Conservation (phyloP, 2,113 vertebrate species). For the Triplophysa siluroides region DNA sequence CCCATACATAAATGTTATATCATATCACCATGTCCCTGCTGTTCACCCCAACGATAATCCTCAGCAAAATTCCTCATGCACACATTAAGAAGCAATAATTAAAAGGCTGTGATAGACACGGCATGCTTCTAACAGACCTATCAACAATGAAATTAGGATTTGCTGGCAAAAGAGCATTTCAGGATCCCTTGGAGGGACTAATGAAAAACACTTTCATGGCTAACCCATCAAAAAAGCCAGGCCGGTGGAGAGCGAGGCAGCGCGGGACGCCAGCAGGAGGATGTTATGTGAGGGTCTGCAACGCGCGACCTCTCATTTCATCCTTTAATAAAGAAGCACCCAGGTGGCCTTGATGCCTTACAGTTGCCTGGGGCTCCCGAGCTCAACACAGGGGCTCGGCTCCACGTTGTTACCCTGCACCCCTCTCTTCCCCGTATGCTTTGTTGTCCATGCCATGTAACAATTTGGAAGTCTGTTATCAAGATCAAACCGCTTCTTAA, state of each 20-base stretch:
- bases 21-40: too few relatives aligned
- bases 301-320: slow-evolving; percentile 80
- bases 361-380: slow-evolving; percentile 71
- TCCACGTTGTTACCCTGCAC: slow-evolving; percentile 58
- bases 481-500: slow-evolving; percentile 56
- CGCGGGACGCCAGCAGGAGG: slow-evolving; percentile 69
- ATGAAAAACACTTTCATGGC: slow-evolving; percentile 79
- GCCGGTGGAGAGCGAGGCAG: slow-evolving; percentile 37
- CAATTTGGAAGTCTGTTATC: slow-evolving; percentile 58
- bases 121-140: slow-evolving; percentile 73
- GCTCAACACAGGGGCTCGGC: slow-evolving; percentile 67
- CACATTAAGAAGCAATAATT: slow-evolving; percentile 68
- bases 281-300: slow-evolving; percentile 72
- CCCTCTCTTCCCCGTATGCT: slow-evolving; percentile 42
- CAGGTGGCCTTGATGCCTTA: slow-evolving; percentile 79
- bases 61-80: background rate
- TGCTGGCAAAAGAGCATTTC: slow-evolving; percentile 71
- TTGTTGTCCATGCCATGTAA: slow-evolving; percentile 49
- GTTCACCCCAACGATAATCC: background rate
- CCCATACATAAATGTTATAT: too few relatives aligned
- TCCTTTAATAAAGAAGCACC: slow-evolving; percentile 83
- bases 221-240: slow-evolving; percentile 69
- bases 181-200: slow-evolving; percentile 74
- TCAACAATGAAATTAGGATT: slow-evolving; percentile 77
- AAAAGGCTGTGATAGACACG: slow-evolving; percentile 71